A percentile compares a stretch with the other conserved stretches of the same genome.
Conservation (phyloP, 2,113 vertebrate species). For the Panthera uncia region DNA sequence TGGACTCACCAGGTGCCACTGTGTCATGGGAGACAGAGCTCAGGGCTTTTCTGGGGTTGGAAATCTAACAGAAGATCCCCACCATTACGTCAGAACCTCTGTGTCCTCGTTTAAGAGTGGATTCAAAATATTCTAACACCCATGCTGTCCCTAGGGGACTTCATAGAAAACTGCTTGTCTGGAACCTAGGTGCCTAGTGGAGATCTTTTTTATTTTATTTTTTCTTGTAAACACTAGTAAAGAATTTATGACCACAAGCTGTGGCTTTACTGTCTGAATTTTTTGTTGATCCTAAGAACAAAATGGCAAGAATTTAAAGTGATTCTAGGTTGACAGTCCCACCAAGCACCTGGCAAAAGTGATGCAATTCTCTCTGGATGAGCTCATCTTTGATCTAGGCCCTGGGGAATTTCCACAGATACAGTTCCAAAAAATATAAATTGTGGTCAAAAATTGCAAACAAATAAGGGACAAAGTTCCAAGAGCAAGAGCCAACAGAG, state of each 20-base stretch:
- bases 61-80: background rate
- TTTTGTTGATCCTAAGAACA: background rate
- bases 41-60: background rate
- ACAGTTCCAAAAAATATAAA: conserved; percentile 42
- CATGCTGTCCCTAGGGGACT: background rate
- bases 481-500: background rate
- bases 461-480: conserved; percentile 1
- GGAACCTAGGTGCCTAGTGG: background rate
- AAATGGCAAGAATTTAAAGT: background rate
- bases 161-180: background rate
- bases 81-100: background rate
- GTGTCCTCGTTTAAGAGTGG: background rate
- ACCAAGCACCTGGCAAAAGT: background rate
- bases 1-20: background rate
- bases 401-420: conserved; percentile 56
- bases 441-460: conserved; percentile 1
- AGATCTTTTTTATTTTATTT: background rate
- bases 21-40: background rate
- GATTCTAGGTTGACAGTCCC: background rate
- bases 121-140: background rate
- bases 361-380: background rate
- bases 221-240: conserved; percentile 24
- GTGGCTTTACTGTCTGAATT: background rate
- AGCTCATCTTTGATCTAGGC: background rate
- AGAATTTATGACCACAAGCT: background rate